These are phyloP conservation scores for Leuciscus idus DNA, from an alignment of 2,113 vertebrate species.

Conservation along the genomic window DNA sequence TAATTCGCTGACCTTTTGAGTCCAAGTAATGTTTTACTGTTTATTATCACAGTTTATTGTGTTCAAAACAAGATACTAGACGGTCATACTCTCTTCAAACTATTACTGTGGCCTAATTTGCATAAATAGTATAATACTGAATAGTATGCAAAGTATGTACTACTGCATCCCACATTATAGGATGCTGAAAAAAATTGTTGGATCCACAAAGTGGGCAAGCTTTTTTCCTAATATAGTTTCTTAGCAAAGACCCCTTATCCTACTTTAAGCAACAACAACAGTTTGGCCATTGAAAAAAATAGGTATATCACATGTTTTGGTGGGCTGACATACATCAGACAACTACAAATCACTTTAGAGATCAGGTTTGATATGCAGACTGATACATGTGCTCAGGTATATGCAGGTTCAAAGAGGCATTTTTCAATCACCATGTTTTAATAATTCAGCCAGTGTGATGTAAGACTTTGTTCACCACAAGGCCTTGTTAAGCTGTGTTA, in stretches of 20 bases:
- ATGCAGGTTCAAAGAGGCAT: background rate
- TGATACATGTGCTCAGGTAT: background rate
- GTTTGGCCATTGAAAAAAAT: no score
- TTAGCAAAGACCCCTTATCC: no score
- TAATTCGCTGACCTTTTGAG: slow-evolving; percentile 48
- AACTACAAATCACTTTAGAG: no score
- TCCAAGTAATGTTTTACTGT: slow-evolving; percentile 26
- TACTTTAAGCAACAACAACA: no score
- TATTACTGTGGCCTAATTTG: background rate
- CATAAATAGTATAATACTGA: background rate
- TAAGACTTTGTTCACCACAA: background rate
- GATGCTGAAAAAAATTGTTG: background rate
- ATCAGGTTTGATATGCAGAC: no score
- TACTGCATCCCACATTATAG: background rate
- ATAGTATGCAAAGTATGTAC: background rate
- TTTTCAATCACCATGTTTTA: slow-evolving; percentile 5
- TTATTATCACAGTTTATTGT: background rate
- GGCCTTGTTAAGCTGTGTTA: background rate
- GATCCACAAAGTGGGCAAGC: background rate
- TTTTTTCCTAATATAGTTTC: background rate
- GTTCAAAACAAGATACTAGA: slow-evolving; percentile 1
- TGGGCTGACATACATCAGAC: no score
- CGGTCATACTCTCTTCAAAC: background rate
- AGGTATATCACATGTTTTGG: no score
- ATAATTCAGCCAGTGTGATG: slow-evolving; percentile 30